phyloP scores from a whole-genome alignment of 2,797 vertebrate genomes.

The Mareca penelope region DNA sequence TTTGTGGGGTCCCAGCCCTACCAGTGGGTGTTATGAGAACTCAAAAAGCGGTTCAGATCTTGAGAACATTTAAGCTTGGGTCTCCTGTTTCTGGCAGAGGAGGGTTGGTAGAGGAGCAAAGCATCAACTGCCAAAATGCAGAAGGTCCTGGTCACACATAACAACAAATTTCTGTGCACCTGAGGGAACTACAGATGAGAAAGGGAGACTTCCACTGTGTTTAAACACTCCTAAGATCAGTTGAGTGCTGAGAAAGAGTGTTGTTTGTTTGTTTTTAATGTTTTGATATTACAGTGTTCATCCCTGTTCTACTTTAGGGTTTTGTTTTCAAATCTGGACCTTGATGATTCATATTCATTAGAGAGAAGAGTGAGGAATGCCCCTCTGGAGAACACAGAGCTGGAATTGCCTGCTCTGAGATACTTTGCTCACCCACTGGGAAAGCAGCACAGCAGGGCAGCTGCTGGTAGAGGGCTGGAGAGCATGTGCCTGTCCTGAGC shows the following conservation, averaged over 20 bases:
- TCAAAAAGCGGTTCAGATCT: neutral
- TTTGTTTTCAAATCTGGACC: neutral
- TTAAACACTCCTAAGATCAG: neutral
- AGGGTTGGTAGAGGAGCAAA: neutral
- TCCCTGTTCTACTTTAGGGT: neutral
- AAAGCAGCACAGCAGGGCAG: neutral
- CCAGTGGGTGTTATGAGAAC: neutral
- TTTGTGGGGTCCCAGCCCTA: neutral
- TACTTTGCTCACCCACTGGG: rapidly evolving
- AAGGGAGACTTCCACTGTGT: neutral
- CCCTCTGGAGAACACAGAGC: too few relatives aligned
- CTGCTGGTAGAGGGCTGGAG: neutral
- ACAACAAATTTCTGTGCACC: neutral
- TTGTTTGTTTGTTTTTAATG: neutral
- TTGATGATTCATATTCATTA: neutral
- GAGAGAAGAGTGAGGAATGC: neutral
- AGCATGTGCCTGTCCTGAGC: neutral
- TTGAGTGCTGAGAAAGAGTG: neutral
- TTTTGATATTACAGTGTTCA: neutral
- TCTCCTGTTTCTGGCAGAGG: neutral
- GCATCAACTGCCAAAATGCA: neutral
- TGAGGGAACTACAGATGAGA: neutral
- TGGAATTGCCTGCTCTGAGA: neutral
- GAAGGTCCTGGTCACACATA: neutral
- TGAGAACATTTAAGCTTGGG: neutral